Conservation (phyloP, 1,140 invertebrate genomes). For the Cheumatopsyche charites region DNA sequence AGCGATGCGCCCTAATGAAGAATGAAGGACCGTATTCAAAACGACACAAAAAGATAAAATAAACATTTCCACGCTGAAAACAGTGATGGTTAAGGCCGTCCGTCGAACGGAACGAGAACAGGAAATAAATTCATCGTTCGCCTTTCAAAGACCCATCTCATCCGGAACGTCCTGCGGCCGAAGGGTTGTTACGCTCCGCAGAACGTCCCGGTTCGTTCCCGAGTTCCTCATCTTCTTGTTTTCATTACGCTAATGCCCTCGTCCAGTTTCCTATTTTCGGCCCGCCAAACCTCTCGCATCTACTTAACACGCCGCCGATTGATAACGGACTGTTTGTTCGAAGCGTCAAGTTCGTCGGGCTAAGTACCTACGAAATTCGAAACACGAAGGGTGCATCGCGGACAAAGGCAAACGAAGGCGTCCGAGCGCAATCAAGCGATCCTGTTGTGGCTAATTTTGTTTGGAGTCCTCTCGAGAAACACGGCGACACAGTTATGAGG, state of each 20-base stretch:
- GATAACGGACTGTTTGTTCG: slow-evolving; percentile 26
- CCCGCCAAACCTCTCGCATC: neutral
- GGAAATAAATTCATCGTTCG: slow-evolving; percentile 24
- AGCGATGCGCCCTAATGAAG: no score
- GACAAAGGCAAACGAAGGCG: neutral
- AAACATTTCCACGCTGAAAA: no score
- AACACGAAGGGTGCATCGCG: no score
- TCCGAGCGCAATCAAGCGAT: slow-evolving; percentile 9
- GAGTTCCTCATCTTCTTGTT: slow-evolving; percentile 31
- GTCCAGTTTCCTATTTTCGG: neutral
- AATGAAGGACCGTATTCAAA: neutral
- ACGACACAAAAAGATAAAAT: no score
- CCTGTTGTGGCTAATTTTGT: neutral
- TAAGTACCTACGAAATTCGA: no score
- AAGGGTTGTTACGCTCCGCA: slow-evolving; percentile 32
- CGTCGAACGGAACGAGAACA: neutral
- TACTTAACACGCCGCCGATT: slow-evolving; percentile 9
- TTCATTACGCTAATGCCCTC: slow-evolving; percentile 34
- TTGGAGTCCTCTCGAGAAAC: neutral
- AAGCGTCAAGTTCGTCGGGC: neutral
- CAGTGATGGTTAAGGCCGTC: neutral
- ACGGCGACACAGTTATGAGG: slow-evolving; percentile 19
- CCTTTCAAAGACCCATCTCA: neutral
- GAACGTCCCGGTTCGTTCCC: slow-evolving; percentile 21
- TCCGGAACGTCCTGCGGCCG: neutral